Evolutionary conservation across 64 coral and sea anemone genomes (phyloP).

Genomic region (Platygyra sinensis): DNA sequence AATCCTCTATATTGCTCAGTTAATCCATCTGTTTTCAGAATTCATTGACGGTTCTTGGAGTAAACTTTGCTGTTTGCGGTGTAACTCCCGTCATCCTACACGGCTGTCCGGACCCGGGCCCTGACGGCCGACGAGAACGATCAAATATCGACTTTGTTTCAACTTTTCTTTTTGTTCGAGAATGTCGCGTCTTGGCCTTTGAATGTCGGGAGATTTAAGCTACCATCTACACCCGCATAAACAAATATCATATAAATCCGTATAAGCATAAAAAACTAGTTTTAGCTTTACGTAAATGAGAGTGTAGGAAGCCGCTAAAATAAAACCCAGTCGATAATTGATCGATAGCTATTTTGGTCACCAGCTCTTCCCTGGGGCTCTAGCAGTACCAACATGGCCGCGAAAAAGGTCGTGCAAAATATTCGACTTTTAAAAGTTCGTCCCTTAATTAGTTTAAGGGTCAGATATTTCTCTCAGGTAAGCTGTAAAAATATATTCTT

Average conservation of each 20-base stretch:
- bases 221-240: too few relatives aligned
- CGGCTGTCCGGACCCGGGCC: not conserved
- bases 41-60: slow-evolving; percentile 62
- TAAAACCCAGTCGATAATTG: not conserved
- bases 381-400: not conserved
- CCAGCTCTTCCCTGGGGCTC: not conserved
- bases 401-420: not conserved
- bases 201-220: too few relatives aligned
- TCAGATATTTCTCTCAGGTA: slow-evolving; percentile 28
- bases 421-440: slow-evolving; percentile 23
- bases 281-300: not conserved
- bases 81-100: slow-evolving; percentile 44
- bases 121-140: not conserved
- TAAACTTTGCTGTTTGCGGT: slow-evolving; percentile 51
- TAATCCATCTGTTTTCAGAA: slow-evolving; percentile 63
- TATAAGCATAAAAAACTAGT: not conserved
- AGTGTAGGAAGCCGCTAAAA: not conserved
- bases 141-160: slow-evolving; percentile 8
- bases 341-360: not conserved
- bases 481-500: not conserved
- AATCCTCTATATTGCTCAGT: slow-evolving; percentile 44
- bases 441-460: not conserved
- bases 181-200: too few relatives aligned
- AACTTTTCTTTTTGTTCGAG: too few relatives aligned
- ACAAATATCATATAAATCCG: not conserved